Evolutionary conservation across 2,888 invertebrate species (phyloP).

Genomic region (Pyralis farinalis): DNA sequence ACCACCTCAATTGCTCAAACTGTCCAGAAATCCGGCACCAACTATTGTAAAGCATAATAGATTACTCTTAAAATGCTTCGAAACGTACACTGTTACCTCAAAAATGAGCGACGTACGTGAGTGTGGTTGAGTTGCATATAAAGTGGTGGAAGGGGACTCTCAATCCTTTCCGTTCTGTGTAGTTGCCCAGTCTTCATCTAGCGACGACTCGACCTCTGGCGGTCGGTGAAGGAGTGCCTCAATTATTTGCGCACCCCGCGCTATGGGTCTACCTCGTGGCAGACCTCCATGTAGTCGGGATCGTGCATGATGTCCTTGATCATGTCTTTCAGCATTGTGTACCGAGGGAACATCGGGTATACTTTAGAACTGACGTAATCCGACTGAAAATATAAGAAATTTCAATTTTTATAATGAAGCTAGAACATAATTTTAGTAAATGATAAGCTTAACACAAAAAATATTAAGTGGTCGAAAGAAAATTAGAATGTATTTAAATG

Average conservation of each 20-base stretch:
- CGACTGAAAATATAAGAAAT: conserved; percentile 78
- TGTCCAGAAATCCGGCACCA: conserved; percentile 1
- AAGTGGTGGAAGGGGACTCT: conserved; percentile 23
- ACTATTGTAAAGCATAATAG: not conserved
- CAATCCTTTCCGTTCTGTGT: conserved; percentile 16
- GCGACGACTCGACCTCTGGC: conserved; percentile 66
- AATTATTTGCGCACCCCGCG: conserved; percentile 81
- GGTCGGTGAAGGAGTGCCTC: conserved; percentile 73
- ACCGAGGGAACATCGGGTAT: conserved; percentile 96
- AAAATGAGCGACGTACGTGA: not conserved
- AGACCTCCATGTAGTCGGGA: conserved; percentile 98
- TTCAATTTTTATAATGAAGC: not conserved
- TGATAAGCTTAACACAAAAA: no score
- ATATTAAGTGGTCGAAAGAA: no score
- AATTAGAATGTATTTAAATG: no score
- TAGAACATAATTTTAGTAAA: not conserved
- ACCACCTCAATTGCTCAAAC: conserved; percentile 10
- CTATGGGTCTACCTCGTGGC: conserved; percentile 92
- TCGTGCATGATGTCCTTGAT: conserved; percentile 97
- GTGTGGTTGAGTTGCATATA: not conserved
- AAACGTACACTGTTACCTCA: not conserved
- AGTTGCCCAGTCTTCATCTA: conserved; percentile 40
- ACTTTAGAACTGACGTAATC: conserved; percentile 96
- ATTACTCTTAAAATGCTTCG: not conserved
- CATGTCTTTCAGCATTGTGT: conserved; percentile 98